phyloP scores from a whole-genome alignment of 2,888 invertebrate species.

The Drosophila anomalata region DNA sequence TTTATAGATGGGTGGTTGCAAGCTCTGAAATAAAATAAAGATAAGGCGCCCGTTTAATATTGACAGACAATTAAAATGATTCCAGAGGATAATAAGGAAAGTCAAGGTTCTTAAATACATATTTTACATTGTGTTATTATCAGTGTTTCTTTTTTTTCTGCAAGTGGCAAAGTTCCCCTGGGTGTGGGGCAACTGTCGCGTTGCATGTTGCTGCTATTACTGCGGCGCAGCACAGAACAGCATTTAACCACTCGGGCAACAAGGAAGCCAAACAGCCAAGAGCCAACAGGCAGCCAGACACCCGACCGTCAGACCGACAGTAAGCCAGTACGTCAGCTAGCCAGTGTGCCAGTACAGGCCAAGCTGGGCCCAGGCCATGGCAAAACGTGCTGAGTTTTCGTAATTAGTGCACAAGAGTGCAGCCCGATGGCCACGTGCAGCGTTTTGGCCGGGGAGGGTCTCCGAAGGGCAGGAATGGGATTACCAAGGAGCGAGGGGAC shows the following conservation, averaged over 20 bases:
- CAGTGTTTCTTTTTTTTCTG: conserved; percentile 11
- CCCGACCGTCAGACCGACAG: conserved; percentile 22
- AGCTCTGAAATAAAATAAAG: not conserved
- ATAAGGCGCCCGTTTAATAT: no score
- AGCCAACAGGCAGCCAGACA: conserved; percentile 19
- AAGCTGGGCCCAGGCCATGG: conserved; percentile 59
- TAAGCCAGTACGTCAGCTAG: conserved; percentile 9
- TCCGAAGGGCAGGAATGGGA: conserved; percentile 1
- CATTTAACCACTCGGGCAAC: conserved; percentile 75
- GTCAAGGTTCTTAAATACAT: not conserved
- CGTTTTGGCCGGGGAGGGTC: not conserved
- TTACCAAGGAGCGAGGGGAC: conserved; percentile 35
- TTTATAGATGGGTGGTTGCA: not conserved
- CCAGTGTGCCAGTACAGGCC: conserved; percentile 13
- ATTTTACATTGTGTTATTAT: not conserved
- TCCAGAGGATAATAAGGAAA: not conserved
- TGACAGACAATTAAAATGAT: not conserved
- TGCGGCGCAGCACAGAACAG: conserved; percentile 52
- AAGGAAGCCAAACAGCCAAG: conserved; percentile 34
- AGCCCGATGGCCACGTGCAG: conserved; percentile 64
- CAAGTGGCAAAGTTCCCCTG: conserved; percentile 9
- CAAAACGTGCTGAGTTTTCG: conserved; percentile 78
- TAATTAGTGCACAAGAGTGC: conserved; percentile 78
- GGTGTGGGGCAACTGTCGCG: conserved; percentile 66
- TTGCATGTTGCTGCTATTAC: conserved; percentile 79